Evolutionary conservation across 1,140 invertebrate species (phyloP).

Genomic region (Dysdera silvatica): DNA sequence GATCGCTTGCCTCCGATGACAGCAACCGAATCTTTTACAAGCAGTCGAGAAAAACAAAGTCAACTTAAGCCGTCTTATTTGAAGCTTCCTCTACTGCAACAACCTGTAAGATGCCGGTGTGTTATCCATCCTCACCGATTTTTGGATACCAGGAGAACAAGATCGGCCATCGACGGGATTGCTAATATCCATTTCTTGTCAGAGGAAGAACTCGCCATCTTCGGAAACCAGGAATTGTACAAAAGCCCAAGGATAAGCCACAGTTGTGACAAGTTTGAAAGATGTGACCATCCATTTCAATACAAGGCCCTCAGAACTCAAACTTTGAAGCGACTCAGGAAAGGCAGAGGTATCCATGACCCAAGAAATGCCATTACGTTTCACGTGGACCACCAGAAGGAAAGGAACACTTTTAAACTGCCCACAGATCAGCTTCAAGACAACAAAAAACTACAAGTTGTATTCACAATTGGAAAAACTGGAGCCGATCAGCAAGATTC

Average conservation of each 20-base stretch:
- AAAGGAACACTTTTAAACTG: constrained; percentile 72
- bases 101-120: constrained; percentile 4
- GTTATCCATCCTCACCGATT: constrained; percentile 7
- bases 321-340: constrained; percentile 7
- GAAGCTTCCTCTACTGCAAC: constrained; percentile 12
- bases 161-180: constrained; percentile 17
- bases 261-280: neutral
- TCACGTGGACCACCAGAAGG: constrained; percentile 52
- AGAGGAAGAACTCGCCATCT: constrained; percentile 10
- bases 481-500: too few relatives aligned
- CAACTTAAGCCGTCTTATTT: too few relatives aligned
- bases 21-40: too few relatives aligned
- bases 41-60: too few relatives aligned
- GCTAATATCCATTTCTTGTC: constrained; percentile 22
- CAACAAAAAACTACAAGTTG: constrained; percentile 80
- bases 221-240: neutral
- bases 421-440: constrained; percentile 73
- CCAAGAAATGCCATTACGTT: constrained; percentile 33
- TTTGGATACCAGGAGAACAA: constrained; percentile 6
- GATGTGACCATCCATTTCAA: neutral
- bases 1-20: too few relatives aligned
- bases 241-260: neutral
- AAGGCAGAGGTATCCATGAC: constrained; percentile 7
- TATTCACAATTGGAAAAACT: constrained; percentile 59
- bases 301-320: constrained; percentile 16